These are phyloP conservation scores for Chloroceryle inda DNA, from an alignment of 2,797 vertebrate species.

Conservation along the genomic window DNA sequence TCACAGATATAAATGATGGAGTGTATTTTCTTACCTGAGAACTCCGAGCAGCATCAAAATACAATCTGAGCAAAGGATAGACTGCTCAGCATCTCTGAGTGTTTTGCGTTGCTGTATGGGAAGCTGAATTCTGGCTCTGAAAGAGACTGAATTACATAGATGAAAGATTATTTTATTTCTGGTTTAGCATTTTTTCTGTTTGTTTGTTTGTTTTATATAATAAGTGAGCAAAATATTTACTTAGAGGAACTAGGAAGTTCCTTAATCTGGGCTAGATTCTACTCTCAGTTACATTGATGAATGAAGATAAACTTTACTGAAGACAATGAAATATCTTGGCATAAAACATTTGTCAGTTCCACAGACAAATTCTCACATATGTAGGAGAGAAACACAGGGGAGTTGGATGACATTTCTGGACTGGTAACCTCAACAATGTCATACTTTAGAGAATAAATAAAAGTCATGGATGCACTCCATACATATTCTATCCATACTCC, in stretches of 20 bases:
- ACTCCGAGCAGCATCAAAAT: constrained; percentile 34
- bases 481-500: not conserved
- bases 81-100: not conserved
- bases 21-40: not conserved
- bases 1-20: constrained; percentile 19
- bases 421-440: not conserved
- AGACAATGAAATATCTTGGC: not conserved
- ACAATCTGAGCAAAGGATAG: constrained; percentile 8
- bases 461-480: not conserved
- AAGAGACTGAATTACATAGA: not conserved
- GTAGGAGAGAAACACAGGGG: not conserved
- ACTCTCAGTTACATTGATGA: not conserved
- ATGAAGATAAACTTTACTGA: not conserved
- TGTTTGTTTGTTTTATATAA: not conserved
- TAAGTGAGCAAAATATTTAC: not conserved
- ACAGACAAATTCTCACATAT: not conserved
- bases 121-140: not conserved
- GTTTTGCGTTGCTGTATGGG: not conserved
- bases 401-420: not conserved
- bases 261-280: not conserved
- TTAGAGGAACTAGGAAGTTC: not conserved
- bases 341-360: not conserved
- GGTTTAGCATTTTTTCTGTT: not conserved
- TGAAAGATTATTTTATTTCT: not conserved
- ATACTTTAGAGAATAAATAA: not conserved